phyloP scores from a whole-genome alignment of 2,113 vertebrate genomes.

The Muscicapa adusta region DNA sequence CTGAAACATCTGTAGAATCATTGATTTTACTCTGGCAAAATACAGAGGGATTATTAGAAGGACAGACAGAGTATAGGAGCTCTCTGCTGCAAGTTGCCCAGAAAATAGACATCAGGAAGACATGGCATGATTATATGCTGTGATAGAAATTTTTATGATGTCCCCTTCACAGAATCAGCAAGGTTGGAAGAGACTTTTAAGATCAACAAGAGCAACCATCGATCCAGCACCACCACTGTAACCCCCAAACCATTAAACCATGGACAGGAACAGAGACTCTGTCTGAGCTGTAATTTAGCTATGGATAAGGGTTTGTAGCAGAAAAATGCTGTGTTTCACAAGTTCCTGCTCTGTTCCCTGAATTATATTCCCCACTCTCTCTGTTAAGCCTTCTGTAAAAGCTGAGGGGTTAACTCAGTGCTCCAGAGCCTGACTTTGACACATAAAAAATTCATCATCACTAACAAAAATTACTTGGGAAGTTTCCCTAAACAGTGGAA shows the following conservation, averaged over 20 bases:
- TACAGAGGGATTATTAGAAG: not conserved
- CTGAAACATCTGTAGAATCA: not conserved
- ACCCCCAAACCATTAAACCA: not conserved
- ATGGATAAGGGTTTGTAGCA: not conserved
- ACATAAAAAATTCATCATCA: not conserved
- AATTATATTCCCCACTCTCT: not conserved
- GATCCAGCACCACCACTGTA: not conserved
- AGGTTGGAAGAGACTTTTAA: not conserved
- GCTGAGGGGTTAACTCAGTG: not conserved
- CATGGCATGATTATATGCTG: not conserved
- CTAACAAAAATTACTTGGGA: not conserved
- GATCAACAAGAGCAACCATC: not conserved
- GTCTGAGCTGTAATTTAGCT: not conserved
- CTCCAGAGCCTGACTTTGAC: not conserved
- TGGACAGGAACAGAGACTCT: not conserved
- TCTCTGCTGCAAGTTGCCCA: not conserved
- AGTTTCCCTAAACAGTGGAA: not conserved
- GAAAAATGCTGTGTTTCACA: not conserved
- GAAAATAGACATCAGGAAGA: not conserved
- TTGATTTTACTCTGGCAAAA: not conserved
- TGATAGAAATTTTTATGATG: not conserved
- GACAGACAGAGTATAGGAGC: not conserved
- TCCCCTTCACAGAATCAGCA: not conserved
- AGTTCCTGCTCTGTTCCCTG: not conserved
- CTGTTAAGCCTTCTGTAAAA: not conserved